These are phyloP conservation scores for Pristiophorus japonicus DNA, from an alignment of 2,113 vertebrate species.

Conservation along the genomic window DNA sequence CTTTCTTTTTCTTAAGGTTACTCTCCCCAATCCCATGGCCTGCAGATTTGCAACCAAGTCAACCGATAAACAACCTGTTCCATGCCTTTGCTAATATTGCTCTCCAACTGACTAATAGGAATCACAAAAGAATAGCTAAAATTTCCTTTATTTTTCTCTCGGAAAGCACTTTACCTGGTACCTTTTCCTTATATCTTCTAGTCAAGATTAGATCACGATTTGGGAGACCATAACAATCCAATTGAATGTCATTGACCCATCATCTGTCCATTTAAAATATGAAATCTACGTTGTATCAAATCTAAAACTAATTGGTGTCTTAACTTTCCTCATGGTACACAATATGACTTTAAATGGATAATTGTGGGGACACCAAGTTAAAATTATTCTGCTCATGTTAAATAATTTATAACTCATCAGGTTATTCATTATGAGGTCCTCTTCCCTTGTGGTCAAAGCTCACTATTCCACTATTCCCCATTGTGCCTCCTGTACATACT, in stretches of 20 bases:
- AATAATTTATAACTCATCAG: constrained; percentile 21
- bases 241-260: neutral
- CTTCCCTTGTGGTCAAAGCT: constrained; percentile 5
- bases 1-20: neutral
- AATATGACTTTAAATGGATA: neutral
- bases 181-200: neutral
- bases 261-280: neutral
- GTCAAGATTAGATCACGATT: neutral
- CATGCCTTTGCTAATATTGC: neutral
- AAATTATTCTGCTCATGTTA: neutral
- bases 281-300: neutral
- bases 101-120: neutral
- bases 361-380: neutral
- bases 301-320: neutral
- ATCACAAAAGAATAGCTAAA: neutral
- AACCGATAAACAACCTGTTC: neutral
- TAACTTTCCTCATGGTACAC: neutral
- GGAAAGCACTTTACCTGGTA: neutral
- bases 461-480: neutral
- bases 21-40: neutral
- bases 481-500: constrained; percentile 11
- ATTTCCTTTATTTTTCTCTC: neutral
- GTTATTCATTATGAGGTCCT: neutral
- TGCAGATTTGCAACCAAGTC: neutral
- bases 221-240: neutral